Evolutionary conservation across 2,888 invertebrate species (phyloP), one percentile per base, ranked within the genome.

Genomic region (Dicyrtomina minuta): DNA sequence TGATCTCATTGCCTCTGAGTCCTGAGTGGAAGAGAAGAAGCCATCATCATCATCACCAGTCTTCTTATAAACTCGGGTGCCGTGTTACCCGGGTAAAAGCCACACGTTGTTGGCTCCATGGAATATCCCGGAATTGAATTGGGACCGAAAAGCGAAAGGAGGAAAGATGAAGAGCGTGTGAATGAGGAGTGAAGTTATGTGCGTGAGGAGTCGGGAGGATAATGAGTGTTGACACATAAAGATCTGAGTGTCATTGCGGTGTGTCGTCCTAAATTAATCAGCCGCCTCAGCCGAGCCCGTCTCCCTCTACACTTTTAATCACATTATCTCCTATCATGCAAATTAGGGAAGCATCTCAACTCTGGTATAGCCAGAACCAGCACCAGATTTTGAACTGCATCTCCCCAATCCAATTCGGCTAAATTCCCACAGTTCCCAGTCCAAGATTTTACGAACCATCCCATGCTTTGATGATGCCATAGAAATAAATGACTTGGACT

Each of bases 171-270:
- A 43, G 43, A 43, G 43, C 13, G 43, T 12, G 43, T n/a, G n/a
- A n/a, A n/a, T n/a, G n/a, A n/a, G 43, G 59, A 59, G 59, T 59
- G 59, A 59, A 59, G 59, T 59, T 59, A 59, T 59, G 41, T 59
- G 59, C 60, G 62, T 62, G 66, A 56, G 61, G 58, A 66, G 62
- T 62, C 60, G 59, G 46, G 67, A 66, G 62, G 56, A 41, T 69
- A 72, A 72, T 72, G 70, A 72, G 72, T 70, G 72, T 72, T 72
- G 72, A 70, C 72, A 72, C 68, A 65, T 70, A 70, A 72, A 68
- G 61, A 70, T 70, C 66, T 44, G 66, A 64, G 60, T 67, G 72
- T 70, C 70, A 70, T 68, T 72, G 72, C 61, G 72, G 72, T 66
- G 61, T 72, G 72, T 72, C 72, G 56, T 44, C 49, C 64, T 53